These are phyloP conservation scores for Enteromius thamalakanensis DNA, from an alignment of 2,797 vertebrate genomes.

Conservation along the genomic window DNA sequence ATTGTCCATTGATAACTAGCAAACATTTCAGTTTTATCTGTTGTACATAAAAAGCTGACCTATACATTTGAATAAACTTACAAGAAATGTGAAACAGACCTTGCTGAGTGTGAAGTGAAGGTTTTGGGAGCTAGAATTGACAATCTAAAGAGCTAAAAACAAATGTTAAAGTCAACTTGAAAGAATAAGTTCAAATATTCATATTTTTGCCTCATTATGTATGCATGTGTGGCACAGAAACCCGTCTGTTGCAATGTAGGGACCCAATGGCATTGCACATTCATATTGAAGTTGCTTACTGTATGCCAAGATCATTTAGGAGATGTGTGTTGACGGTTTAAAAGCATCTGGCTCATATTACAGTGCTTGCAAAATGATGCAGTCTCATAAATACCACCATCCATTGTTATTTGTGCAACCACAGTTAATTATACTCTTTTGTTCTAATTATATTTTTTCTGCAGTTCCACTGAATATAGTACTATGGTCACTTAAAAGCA, in stretches of 20 bases:
- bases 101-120: conserved; percentile 28
- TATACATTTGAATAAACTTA: background rate
- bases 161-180: background rate
- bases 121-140: conserved; percentile 2
- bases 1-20: background rate
- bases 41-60: background rate
- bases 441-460: background rate
- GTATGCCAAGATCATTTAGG: conserved; percentile 31
- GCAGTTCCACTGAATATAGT: conserved; percentile 26
- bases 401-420: conserved; percentile 26
- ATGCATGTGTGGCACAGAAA: conserved; percentile 11
- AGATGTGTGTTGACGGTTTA: conserved; percentile 48
- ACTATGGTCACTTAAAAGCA: conserved; percentile 23
- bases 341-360: conserved; percentile 50
- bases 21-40: background rate
- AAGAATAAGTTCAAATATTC: conserved; percentile 6
- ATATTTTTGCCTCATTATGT: background rate
- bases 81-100: background rate
- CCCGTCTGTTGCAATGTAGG: background rate
- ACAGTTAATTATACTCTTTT: conserved; percentile 13
- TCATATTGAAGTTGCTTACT: conserved; percentile 21
- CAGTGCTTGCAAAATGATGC: conserved; percentile 33
- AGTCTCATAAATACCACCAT: conserved; percentile 36
- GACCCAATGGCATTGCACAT: background rate
- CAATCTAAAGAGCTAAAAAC: background rate